A percentile compares a stretch with the other conserved stretches of the same genome.
Evolutionary conservation across 1,140 invertebrate species (phyloP).

Genomic region (Hylaeus volcanicus): DNA sequence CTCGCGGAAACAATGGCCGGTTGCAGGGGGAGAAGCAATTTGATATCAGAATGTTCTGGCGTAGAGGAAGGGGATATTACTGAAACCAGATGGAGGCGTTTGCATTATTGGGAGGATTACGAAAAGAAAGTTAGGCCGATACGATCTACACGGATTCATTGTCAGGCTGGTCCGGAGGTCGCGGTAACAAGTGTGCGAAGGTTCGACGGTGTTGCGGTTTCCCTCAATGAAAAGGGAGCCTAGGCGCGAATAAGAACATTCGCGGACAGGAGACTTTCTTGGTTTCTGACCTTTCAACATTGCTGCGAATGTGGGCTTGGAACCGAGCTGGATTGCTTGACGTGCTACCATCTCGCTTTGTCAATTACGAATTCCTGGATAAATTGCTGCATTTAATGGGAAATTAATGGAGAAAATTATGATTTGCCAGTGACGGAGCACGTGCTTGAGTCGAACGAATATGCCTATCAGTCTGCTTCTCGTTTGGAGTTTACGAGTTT

Average conservation of each 20-base stretch:
- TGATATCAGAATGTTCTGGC: slow-evolving; percentile 30
- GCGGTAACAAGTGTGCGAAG: slow-evolving; percentile 35
- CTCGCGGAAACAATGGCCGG: slow-evolving; percentile 30
- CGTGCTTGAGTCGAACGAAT: neutral
- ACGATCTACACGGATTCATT: slow-evolving; percentile 45
- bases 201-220: slow-evolving; percentile 11
- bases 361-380: slow-evolving; percentile 15
- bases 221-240: neutral
- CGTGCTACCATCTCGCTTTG: neutral
- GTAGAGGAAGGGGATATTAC: slow-evolving; percentile 21
- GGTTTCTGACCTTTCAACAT: slow-evolving; percentile 34
- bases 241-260: neutral
- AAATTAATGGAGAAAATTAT: neutral
- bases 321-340: slow-evolving; percentile 3
- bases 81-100: slow-evolving; percentile 28
- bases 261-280: neutral
- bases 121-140: slow-evolving; percentile 43
- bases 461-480: neutral
- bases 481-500: neutral
- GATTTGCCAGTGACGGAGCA: neutral
- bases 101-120: slow-evolving; percentile 44
- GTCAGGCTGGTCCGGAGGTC: slow-evolving; percentile 29
- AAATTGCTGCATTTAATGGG: neutral
- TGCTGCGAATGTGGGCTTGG: neutral
- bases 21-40: slow-evolving; percentile 30